These are phyloP conservation scores for Phrynocephalus vlangalii DNA, from an alignment of 2,797 vertebrate species.

Conservation along the genomic window DNA sequence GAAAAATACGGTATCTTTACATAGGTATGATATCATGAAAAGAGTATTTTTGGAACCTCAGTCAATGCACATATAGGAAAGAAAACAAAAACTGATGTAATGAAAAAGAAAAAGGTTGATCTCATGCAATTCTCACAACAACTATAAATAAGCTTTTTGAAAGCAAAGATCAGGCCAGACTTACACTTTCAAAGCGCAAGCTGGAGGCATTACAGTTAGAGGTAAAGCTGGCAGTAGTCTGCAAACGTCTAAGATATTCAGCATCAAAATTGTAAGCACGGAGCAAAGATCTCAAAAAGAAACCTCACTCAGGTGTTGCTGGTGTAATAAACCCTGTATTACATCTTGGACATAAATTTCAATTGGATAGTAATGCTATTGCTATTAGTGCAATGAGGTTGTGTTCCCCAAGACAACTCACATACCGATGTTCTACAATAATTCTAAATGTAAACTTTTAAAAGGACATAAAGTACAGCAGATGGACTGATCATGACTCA, in stretches of 20 bases:
- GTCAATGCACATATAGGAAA: neutral
- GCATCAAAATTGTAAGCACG: neutral
- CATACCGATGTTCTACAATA: slow-evolving; percentile 35
- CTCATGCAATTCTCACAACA: neutral
- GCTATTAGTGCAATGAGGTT: slow-evolving; percentile 18
- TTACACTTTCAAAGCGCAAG: neutral
- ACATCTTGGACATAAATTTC: slow-evolving; percentile 24
- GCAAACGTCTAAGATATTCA: neutral
- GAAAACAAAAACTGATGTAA: neutral
- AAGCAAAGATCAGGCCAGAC: neutral
- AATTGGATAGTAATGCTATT: neutral
- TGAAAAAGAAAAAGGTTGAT: neutral
- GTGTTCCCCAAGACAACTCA: neutral
- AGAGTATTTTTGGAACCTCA: neutral
- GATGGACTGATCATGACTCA: slow-evolving; percentile 66
- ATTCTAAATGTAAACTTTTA: slow-evolving; percentile 38
- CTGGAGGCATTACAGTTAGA: neutral
- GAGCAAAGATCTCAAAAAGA: neutral
- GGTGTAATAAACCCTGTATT: neutral
- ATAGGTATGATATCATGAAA: neutral
- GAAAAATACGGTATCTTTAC: neutral
- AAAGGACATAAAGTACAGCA: slow-evolving; percentile 54
- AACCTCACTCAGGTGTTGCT: neutral
- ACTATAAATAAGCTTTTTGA: neutral
- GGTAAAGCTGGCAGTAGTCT: neutral